These are phyloP conservation scores for Cyclina sinensis DNA, from an alignment of 1,140 invertebrate genomes.

Conservation along the genomic window DNA sequence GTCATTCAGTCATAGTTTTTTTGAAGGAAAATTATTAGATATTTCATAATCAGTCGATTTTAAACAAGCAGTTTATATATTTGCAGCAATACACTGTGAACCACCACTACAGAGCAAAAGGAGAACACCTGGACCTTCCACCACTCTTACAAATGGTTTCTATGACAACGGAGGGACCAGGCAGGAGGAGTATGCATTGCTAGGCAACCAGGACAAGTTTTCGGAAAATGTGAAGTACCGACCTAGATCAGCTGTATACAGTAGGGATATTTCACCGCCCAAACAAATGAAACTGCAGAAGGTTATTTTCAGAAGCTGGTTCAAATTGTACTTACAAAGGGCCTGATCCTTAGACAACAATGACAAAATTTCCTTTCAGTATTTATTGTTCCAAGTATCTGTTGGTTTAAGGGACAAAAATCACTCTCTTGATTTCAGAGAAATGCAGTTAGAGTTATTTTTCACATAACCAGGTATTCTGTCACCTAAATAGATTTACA, in stretches of 20 bases:
- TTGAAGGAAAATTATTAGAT: too few species aligned
- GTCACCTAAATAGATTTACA: too few species aligned
- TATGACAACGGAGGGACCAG: constrained; percentile 41
- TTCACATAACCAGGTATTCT: too few species aligned
- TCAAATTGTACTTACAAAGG: too few species aligned
- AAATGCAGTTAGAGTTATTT: too few species aligned
- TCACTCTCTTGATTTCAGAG: too few species aligned
- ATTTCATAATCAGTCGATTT: too few species aligned
- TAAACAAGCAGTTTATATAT: constrained; percentile 8
- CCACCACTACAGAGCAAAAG: constrained; percentile 84
- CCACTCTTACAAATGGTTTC: constrained; percentile 75
- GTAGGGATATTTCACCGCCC: constrained; percentile 73
- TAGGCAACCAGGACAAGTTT: constrained; percentile 84
- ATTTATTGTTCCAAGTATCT: too few species aligned
- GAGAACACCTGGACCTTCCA: constrained; percentile 72
- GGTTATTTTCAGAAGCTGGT: constrained; percentile 65
- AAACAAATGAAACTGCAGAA: constrained; percentile 79
- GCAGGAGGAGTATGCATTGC: constrained; percentile 77
- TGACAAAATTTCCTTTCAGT: too few species aligned
- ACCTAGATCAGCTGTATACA: constrained; percentile 60
- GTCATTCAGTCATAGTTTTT: too few species aligned
- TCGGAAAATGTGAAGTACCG: constrained; percentile 80
- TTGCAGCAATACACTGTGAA: constrained; percentile 75
- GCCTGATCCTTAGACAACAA: too few species aligned
- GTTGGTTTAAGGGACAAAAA: too few species aligned